Conservation (phyloP, 2,113 vertebrate genomes). For the Rhodinocichla rosea region DNA sequence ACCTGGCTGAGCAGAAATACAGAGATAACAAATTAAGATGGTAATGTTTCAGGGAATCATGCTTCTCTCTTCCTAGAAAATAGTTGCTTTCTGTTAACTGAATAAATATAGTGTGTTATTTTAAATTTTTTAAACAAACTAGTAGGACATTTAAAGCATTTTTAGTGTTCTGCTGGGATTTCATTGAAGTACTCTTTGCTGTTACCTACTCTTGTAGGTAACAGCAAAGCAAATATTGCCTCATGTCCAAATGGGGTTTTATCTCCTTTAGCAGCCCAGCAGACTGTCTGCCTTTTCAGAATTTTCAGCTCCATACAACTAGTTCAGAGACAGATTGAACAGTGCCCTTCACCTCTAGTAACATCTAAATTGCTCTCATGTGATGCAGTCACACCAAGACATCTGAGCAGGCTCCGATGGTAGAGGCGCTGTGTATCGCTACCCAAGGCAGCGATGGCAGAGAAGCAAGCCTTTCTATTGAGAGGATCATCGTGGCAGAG, state of each 20-base stretch:
- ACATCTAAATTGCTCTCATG: neutral
- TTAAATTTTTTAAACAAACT: neutral
- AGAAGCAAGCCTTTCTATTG: neutral
- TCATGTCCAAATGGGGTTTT: neutral
- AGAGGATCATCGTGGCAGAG: neutral
- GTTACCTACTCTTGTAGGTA: neutral
- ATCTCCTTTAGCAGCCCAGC: neutral
- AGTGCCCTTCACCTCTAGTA: neutral
- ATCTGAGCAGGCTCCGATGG: neutral
- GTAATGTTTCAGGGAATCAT: neutral
- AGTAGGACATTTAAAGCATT: neutral
- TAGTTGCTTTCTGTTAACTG: neutral
- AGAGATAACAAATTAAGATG: neutral
- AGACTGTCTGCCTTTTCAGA: neutral
- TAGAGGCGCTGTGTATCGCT: fast-evolving
- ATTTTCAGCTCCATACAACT: neutral
- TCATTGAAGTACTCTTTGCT: neutral
- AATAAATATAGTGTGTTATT: neutral
- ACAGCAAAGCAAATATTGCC: neutral
- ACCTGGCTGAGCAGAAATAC: neutral
- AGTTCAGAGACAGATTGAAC: neutral
- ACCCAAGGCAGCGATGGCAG: neutral
- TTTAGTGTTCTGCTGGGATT: neutral
- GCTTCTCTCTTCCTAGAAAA: neutral
- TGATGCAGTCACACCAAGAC: neutral